Evolutionary conservation across 2,113 vertebrate genomes (phyloP), one percentile per base, ranked within the genome.

Genomic region (Pygoscelis adeliae): DNA sequence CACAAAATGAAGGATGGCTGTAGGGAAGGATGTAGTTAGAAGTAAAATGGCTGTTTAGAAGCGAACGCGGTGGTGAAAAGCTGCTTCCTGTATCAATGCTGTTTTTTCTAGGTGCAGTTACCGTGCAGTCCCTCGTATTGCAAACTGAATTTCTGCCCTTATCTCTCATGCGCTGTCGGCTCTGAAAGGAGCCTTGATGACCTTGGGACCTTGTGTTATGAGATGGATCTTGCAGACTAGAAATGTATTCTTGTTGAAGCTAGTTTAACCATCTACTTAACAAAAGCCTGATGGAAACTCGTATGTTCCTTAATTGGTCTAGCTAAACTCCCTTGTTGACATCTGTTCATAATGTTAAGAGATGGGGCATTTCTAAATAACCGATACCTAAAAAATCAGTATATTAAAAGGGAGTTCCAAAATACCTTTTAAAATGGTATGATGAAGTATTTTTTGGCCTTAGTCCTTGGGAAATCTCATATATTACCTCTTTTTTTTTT

Each of bases 31-130:
- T 93, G 87, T n/a, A 73, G 94, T 66, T 92, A 72, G 42, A 87
- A 82, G 93, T 97, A 98, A 98, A 97, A 98, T 98, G 97, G 97
- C 97, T 98, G 97, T 83, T 92, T 72, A 89, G 95, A 69, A 94
- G 83, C 59, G 50, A 89, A n/a, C 36, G 90, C 79, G 44, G 92
- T 22, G 86, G 87, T 70, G 94, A 92, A 86, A 76, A 42, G 87
- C 86, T 69, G 94, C 92, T 97, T 90, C 95, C 96, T 97, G 84
- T 94, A 36, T 66, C 87, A 89, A 76, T 49, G 79, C 82, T 22
- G 71, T 27, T 74, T 71, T 85, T 76, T 78, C 65, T 73, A 44
- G 84, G 58, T 9, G 50, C 88, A 40, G 83, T 93, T 92, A 79
- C 86, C 92, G 1, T 65, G 84, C 84, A 9, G 78, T 50, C 63